Conservation (phyloP, 2,113 vertebrate genomes). For the Boulengeromyrus knoepffleri region DNA sequence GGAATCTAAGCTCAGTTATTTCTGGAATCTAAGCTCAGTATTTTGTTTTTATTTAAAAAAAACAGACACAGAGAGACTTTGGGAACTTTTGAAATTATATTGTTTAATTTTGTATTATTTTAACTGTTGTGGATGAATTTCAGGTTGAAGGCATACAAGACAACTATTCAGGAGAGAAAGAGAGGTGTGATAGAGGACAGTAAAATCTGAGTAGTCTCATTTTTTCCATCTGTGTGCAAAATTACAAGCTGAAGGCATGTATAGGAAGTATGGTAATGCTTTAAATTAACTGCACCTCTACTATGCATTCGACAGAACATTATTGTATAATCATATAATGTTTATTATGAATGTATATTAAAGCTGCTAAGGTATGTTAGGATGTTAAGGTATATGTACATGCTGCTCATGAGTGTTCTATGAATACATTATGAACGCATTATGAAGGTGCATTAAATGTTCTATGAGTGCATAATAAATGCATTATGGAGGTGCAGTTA, state of each 20-base stretch:
- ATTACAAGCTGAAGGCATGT: conserved; percentile 52
- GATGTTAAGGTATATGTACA: too few species aligned
- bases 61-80: not conserved
- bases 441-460: not conserved
- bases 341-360: not conserved
- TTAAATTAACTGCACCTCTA: not conserved
- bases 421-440: not conserved
- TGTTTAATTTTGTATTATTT: conserved; percentile 38
- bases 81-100: conserved; percentile 13
- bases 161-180: not conserved
- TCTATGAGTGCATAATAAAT: not conserved
- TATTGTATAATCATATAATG: not conserved
- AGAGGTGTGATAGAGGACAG: not conserved
- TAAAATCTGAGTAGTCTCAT: not conserved
- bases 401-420: too few species aligned
- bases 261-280: conserved; percentile 41
- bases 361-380: too few species aligned
- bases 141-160: not conserved
- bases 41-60: conserved; percentile 43
- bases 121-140: conserved; percentile 42
- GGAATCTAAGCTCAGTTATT: conserved; percentile 16
- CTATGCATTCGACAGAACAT: not conserved
- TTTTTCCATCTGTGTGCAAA: conserved; percentile 29
- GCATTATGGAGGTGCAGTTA: not conserved
- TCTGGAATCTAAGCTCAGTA: conserved; percentile 38